Percentiles rank a stretch among this genome's conserved stretches.
phyloP scores from a whole-genome alignment of 2,888 invertebrate species.

The Imbricaverruca yamaguchii region DNA sequence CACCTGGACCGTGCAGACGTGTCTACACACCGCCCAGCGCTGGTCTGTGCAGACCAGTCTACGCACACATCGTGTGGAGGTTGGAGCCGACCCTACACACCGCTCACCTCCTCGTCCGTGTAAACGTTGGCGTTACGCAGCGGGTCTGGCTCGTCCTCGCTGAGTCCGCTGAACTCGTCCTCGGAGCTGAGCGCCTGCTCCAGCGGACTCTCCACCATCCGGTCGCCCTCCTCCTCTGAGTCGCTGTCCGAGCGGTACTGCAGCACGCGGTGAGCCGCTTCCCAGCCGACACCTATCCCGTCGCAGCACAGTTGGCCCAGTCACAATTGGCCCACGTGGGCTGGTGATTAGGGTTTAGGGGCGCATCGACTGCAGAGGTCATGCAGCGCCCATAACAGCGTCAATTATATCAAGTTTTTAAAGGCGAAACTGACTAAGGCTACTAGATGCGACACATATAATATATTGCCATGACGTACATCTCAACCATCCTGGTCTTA shows the following conservation, averaged over 20 bases:
- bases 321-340: neutral
- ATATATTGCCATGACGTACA: too few species aligned
- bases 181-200: conserved; percentile 66
- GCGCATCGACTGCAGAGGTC: too few species aligned
- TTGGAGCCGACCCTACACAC: neutral
- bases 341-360: too few species aligned
- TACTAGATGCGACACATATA: too few species aligned
- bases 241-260: conserved; percentile 68
- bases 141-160: conserved; percentile 27
- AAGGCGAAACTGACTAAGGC: too few species aligned
- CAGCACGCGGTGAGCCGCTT: conserved; percentile 36
- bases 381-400: too few species aligned
- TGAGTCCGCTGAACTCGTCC: neutral
- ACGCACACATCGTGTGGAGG: too few species aligned
- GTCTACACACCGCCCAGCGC: too few species aligned
- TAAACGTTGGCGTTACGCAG: conserved; percentile 76
- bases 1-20: too few species aligned
- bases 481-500: too few species aligned
- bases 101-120: conserved; percentile 64
- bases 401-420: neutral
- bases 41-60: too few species aligned
- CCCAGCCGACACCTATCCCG: neutral
- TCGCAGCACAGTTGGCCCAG: too few species aligned
- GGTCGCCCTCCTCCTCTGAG: conserved; percentile 51
- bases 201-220: conserved; percentile 56